phyloP scores from a whole-genome alignment of 2,888 invertebrate species.

The Volucella inanis region DNA sequence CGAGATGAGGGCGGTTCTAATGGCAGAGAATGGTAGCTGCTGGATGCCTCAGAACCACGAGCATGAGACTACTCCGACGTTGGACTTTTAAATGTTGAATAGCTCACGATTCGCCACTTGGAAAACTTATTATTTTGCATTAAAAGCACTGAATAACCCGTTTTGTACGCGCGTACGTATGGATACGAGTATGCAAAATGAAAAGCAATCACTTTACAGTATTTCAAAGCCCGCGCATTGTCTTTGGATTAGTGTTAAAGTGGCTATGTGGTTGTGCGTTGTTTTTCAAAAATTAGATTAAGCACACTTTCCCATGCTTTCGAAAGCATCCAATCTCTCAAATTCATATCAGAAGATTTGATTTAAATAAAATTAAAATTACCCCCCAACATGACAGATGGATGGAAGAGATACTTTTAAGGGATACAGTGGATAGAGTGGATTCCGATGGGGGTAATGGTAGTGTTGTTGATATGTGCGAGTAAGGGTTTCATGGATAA shows the following conservation, averaged over 20 bases:
- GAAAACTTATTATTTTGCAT: constrained; percentile 13
- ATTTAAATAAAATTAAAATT: constrained; percentile 38
- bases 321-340: constrained; percentile 20
- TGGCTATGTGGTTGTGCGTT: neutral
- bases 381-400: constrained; percentile 13
- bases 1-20: no score
- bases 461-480: neutral
- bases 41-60: no score
- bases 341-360: constrained; percentile 29
- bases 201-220: constrained; percentile 10
- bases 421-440: neutral
- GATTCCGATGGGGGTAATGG: neutral
- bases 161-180: neutral
- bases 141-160: constrained; percentile 11
- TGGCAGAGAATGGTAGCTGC: no score
- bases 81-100: neutral
- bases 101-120: constrained; percentile 9
- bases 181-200: constrained; percentile 3
- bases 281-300: neutral
- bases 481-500: neutral
- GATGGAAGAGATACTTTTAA: neutral
- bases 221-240: neutral
- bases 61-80: no score
- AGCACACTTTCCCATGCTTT: constrained; percentile 17
- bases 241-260: neutral